phyloP scores from a whole-genome alignment of 2,888 invertebrate genomes.

The Aporophyla nigra region DNA sequence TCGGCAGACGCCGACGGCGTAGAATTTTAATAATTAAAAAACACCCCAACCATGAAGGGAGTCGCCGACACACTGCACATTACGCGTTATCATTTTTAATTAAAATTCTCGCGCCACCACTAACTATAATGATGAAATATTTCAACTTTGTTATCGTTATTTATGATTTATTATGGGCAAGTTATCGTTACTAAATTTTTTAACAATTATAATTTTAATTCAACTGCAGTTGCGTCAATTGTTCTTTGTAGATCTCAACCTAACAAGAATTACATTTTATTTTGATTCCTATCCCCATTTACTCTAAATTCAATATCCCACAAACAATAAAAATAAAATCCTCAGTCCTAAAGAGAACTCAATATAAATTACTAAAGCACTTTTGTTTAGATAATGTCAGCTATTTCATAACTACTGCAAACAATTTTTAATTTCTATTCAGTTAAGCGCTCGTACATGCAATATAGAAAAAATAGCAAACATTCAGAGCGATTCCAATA shows the following conservation, averaged over 20 bases:
- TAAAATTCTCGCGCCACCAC: conserved; percentile 79
- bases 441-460: conserved; percentile 80
- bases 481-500: conserved; percentile 90
- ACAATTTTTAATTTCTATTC: conserved; percentile 84
- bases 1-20: conserved; percentile 84
- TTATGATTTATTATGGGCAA: conserved; percentile 51
- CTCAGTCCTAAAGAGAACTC: conserved; percentile 23
- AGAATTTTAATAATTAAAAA: conserved; percentile 91
- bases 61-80: conserved; percentile 79
- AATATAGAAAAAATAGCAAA: conserved; percentile 90
- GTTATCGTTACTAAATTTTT: conserved; percentile 17
- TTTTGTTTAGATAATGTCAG: conserved; percentile 60
- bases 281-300: neutral
- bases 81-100: conserved; percentile 89
- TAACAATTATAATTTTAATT: conserved; percentile 9
- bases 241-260: conserved; percentile 18
- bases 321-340: conserved; percentile 13
- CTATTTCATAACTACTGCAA: conserved; percentile 72
- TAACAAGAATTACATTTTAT: neutral
- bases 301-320: neutral
- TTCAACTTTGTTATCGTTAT: conserved; percentile 62
- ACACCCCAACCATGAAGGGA: conserved; percentile 85
- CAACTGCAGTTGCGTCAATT: neutral
- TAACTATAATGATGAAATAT: conserved; percentile 77
- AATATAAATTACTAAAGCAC: conserved; percentile 42